A percentile compares a stretch with the other conserved stretches of the same genome.
These are phyloP conservation scores for Ametastegia equiseti DNA, from an alignment of 2,888 invertebrate species.

Conservation along the genomic window DNA sequence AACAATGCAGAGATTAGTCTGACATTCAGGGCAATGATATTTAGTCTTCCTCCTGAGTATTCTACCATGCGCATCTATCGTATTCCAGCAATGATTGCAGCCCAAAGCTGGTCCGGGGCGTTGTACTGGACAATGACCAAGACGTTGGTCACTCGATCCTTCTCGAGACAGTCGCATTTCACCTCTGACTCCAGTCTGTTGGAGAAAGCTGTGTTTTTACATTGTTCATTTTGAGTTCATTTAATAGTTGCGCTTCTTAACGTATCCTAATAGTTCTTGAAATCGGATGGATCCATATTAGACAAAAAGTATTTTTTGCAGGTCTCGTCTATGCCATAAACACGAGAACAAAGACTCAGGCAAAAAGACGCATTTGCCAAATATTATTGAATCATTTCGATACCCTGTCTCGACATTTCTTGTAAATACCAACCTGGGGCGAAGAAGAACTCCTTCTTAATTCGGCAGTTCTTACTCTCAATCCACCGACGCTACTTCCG, in stretches of 20 bases:
- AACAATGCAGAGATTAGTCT: conserved; percentile 92
- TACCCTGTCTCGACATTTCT: background rate
- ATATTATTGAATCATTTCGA: no score
- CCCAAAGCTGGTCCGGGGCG: conserved; percentile 90
- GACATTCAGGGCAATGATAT: conserved; percentile 93
- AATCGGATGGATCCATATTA: background rate
- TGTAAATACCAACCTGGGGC: conserved; percentile 77
- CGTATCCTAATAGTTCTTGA: no score
- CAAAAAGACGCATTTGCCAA: no score
- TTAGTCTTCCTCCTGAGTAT: conserved; percentile 92
- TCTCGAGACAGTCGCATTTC: conserved; percentile 54
- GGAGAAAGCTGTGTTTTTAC: conserved; percentile 29
- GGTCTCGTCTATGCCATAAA: no score
- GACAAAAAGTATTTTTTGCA: background rate
- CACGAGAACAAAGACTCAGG: background rate
- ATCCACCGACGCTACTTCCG: conserved; percentile 64
- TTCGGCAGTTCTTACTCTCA: conserved; percentile 79
- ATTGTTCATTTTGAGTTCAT: conserved; percentile 67
- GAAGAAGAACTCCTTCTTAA: conserved; percentile 81
- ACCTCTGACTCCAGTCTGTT: conserved; percentile 45
- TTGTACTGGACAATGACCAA: conserved; percentile 90
- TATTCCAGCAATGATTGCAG: conserved; percentile 95
- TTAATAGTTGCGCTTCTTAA: conserved; percentile 28
- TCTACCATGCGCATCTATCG: conserved; percentile 89
- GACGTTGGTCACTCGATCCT: conserved; percentile 76